phyloP scores from a whole-genome alignment of 2,113 vertebrate genomes.

The Macheiramphus alcinus region DNA sequence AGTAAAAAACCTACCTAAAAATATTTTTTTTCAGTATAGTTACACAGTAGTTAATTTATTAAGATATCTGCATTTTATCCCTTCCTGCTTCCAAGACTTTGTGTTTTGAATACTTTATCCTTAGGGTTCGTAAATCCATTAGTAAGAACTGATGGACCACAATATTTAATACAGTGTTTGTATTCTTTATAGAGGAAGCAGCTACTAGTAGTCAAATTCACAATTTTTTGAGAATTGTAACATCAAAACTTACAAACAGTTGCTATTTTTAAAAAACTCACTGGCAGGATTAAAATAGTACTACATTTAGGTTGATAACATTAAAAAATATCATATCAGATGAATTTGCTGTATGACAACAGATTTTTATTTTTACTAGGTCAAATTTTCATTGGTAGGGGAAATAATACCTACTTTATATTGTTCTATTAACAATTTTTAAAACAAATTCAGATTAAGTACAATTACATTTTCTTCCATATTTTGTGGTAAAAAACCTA shows the following conservation, averaged over 20 bases:
- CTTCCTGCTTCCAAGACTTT: background rate
- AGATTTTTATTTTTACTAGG: background rate
- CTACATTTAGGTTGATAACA: background rate
- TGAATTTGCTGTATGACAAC: background rate
- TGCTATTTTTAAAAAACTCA: background rate
- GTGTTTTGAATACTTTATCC: background rate
- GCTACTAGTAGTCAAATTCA: background rate
- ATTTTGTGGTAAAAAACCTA: background rate
- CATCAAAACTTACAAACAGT: background rate
- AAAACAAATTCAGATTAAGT: background rate
- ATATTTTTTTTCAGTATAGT: background rate
- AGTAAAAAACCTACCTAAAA: background rate
- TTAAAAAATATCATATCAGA: background rate
- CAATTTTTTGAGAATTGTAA: background rate
- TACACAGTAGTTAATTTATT: background rate
- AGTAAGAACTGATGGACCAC: background rate
- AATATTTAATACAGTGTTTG: background rate
- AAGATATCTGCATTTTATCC: background rate
- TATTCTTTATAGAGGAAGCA: background rate
- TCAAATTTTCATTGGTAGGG: background rate
- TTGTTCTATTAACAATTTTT: background rate
- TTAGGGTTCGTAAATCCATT: background rate
- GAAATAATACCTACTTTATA: background rate
- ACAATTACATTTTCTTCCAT: background rate
- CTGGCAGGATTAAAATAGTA: background rate